Evolutionary conservation across 2,888 invertebrate species (phyloP), one percentile per base, ranked within the genome.

Genomic region (Lithophane semibrunnea): DNA sequence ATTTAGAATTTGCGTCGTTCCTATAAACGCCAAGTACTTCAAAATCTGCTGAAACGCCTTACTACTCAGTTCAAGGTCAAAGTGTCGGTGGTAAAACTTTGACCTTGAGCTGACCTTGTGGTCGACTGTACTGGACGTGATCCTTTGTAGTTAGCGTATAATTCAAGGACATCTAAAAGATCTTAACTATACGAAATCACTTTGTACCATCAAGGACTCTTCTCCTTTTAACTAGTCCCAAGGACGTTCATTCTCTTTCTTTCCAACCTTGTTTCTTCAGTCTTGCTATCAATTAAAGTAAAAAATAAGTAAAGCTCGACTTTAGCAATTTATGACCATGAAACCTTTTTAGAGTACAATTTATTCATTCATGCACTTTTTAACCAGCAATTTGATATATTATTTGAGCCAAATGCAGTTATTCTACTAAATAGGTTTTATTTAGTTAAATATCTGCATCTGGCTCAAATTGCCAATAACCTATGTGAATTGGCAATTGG

Each of bases 401-500:
- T 13, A 24, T 54, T 37, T 37, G 37, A 37, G 37, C 37, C 5
- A 37, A 37, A 37, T 37, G 37, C 37, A 37, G 37, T 37, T 37
- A 5, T 37, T 37, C 5, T 37, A 5, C 37, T 37, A 37, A 3
- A 37, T 37, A 37, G 37, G 37, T 37, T 37, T 37, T 49, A 44
- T 54, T 12, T n/a, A 37, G 10, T 42, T 4, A 49, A 80, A 47
- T 42, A 54, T 74, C 18, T 64, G 49, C 29, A 29, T 77, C 60
- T 10, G 12, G 44, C 47, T 29, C 13, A 63, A 68, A 69, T 73
- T 69, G 44, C 71, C 56, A 66, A 65, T 83, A 64, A 64, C 24
- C 5, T 54, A 73, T 61, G 9, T 24, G n/a, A 71, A 71, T 78
- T 78, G 73, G 67, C 68, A 63, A 75, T 80, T 65, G 12, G 44